These are phyloP conservation scores for Ramphastos sulfuratus DNA, from an alignment of 2,113 vertebrate genomes.

Conservation along the genomic window DNA sequence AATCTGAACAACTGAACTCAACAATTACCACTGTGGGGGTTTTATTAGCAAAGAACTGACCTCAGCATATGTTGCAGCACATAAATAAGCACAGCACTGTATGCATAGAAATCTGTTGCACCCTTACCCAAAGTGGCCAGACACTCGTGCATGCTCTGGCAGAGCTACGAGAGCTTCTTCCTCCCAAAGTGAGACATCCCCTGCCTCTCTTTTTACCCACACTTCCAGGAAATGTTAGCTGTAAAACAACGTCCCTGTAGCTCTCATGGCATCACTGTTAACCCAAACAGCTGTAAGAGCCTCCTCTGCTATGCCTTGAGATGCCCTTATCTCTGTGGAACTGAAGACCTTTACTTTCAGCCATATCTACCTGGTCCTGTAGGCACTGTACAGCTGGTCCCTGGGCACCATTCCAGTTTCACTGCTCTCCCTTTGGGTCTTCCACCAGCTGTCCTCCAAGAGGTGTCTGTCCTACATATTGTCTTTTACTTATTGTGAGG, in stretches of 20 bases:
- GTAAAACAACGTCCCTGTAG: background rate
- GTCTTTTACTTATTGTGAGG: background rate
- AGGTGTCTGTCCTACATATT: background rate
- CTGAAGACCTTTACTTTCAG: background rate
- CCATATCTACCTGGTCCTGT: background rate
- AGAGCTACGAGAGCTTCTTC: background rate
- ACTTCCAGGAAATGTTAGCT: background rate
- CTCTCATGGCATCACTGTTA: background rate
- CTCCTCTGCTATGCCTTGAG: background rate
- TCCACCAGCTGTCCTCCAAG: background rate
- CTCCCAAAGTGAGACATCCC: background rate
- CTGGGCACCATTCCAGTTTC: background rate
- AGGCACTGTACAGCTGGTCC: background rate
- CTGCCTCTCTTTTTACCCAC: background rate
- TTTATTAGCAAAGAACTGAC: background rate
- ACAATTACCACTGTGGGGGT: background rate
- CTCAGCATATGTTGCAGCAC: background rate
- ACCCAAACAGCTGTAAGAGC: background rate
- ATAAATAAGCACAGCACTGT: background rate
- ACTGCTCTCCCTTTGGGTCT: background rate
- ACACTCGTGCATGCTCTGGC: accelerated
- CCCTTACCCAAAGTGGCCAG: background rate
- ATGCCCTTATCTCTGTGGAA: background rate
- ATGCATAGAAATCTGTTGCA: background rate
- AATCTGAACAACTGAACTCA: background rate